Base-by-base conservation (phyloP, 1,140 invertebrate genomes). In the Hyles vespertilio region DNA sequence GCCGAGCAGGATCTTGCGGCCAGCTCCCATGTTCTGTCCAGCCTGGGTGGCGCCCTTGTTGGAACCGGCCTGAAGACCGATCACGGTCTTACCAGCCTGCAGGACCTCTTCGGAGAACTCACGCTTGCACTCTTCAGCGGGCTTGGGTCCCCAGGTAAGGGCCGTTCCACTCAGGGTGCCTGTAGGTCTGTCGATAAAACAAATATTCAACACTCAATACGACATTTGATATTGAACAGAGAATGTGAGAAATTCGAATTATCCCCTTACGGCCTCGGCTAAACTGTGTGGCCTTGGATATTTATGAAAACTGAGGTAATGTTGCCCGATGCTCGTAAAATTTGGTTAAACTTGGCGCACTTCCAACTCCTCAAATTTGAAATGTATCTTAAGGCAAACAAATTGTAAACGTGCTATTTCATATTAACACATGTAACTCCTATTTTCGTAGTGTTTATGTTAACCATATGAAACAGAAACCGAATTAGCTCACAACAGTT, bases 1-100 rank as follows among this genome's bases (percentile, higher is more conserved):
- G 91, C 95, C 95, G 72, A 96, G 91, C 67, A 97, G 91, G 87
- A 96, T 96, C 88, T 96, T 96, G 80, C 96, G 92, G 62, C 94
- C 95, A 68, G 98, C 98, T 56, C 98, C 98, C 58, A 99, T 93
- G 86, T 94, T 99, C 82, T 96, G 94, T 3, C 98, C 98, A 48
- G 95, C 93, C 89, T 98, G 97, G 49, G 95, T 95, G 64, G 97
- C 97, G 45, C 97, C 97, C 83, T 98, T 98, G 92, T 99, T 99
- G 72, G 93, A 94, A n/a, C 98, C 98, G 71, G 97, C 97, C 90
- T 99, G 98, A 9, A 99, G 93, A 72, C 97, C 97, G 74, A 99
- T 97, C 50, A 98, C 91, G 48, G 92, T 93, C 82, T 98, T 93
- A 8, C 98, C 97, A 60, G 97, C 97, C 62, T 94, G 92, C 58